Conservation (phyloP, 2,888 invertebrate genomes). For the Thumatha senex region DNA sequence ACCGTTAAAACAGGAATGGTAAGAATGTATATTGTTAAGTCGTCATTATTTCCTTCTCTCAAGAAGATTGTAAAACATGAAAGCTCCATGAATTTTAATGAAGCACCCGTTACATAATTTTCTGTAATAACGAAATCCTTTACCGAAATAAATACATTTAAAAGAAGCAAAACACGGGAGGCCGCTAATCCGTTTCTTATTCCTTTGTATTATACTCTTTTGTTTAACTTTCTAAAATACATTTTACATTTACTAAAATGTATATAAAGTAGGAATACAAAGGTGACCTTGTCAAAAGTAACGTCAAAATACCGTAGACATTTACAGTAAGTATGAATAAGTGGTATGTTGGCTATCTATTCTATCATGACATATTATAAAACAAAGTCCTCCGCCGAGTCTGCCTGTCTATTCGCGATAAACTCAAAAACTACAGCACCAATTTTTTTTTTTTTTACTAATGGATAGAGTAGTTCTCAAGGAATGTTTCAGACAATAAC, state of each 20-base stretch:
- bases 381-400: too few species aligned
- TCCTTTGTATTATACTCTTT: conserved; percentile 1
- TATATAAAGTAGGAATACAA: neutral
- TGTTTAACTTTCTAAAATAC: neutral
- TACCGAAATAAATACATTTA: neutral
- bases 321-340: too few species aligned
- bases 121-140: neutral
- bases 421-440: too few species aligned
- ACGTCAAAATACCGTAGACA: too few species aligned
- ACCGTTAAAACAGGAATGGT: neutral
- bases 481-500: too few species aligned
- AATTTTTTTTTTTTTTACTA: too few species aligned
- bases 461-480: too few species aligned
- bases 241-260: neutral
- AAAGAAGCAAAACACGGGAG: neutral
- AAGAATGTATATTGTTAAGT: neutral
- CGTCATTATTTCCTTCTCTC: neutral
- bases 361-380: too few species aligned
- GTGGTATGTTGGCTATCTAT: too few species aligned
- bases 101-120: neutral
- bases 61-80: neutral
- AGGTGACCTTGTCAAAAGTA: neutral
- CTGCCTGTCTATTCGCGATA: too few species aligned
- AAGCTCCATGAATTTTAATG: neutral
- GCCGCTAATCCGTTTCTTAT: neutral